phyloP scores from a whole-genome alignment of 1,140 invertebrate genomes.

The Pseudomyrmex pallidus region DNA sequence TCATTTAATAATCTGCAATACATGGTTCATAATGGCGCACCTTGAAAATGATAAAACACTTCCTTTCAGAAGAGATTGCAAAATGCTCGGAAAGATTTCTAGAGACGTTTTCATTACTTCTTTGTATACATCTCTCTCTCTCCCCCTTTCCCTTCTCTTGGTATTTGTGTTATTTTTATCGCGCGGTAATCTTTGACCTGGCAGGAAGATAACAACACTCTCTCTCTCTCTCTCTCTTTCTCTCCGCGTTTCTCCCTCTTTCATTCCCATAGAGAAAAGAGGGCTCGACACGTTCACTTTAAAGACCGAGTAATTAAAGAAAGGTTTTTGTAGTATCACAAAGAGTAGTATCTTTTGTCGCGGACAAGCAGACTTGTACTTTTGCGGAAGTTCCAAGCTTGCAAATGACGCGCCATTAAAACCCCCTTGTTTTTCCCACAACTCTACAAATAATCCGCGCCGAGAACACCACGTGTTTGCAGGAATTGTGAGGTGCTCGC shows the following conservation, averaged over 20 bases:
- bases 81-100: constrained; percentile 15
- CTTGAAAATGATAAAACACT: constrained; percentile 15
- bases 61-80: constrained; percentile 8
- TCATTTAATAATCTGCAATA: constrained; percentile 5
- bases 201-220: constrained; percentile 22
- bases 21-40: not conserved
- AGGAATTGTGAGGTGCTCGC: not conserved
- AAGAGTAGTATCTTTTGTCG: constrained; percentile 25
- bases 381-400: constrained; percentile 44
- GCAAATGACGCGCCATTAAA: constrained; percentile 58
- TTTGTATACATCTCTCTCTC: not conserved
- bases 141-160: not conserved
- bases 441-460: not conserved
- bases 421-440: not conserved
- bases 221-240: not conserved
- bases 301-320: constrained; percentile 59
- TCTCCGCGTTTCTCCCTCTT: not conserved
- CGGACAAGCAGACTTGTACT: not conserved
- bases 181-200: constrained; percentile 24
- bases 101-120: constrained; percentile 39
- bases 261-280: not conserved
- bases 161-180: constrained; percentile 46
- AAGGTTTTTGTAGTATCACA: constrained; percentile 37
- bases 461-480: not conserved
- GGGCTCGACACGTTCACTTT: constrained; percentile 10